Evolutionary conservation across 2,888 invertebrate genomes (phyloP).

Genomic region (Bruchidius siliquastri): DNA sequence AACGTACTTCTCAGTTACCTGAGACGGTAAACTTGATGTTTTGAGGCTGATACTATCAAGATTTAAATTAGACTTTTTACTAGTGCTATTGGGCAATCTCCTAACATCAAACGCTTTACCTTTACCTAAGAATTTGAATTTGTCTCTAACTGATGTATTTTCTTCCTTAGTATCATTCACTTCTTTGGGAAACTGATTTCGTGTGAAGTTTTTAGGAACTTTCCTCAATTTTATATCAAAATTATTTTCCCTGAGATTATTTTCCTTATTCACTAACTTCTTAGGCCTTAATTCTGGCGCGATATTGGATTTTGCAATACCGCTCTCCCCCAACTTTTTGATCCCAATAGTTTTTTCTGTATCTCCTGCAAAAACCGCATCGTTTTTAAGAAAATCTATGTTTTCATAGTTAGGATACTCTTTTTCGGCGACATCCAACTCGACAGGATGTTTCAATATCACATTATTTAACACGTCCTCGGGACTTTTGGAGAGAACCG

Average conservation of each 20-base stretch:
- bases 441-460: conserved; percentile 3
- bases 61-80: conserved; percentile 33
- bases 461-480: conserved; percentile 24
- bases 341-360: conserved; percentile 27
- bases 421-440: conserved; percentile 1
- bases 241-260: conserved; percentile 30
- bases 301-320: conserved; percentile 13
- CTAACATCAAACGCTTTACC: conserved; percentile 26
- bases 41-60: conserved; percentile 34
- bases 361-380: conserved; percentile 31
- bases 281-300: conserved; percentile 5
- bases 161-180: conserved; percentile 20
- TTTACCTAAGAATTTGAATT: conserved; percentile 24
- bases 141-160: conserved; percentile 9
- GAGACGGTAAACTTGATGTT: conserved; percentile 27
- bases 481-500: conserved; percentile 31
- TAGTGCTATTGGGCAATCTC: conserved; percentile 6
- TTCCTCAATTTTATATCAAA: conserved; percentile 35
- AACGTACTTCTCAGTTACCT: conserved; percentile 40
- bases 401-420: conserved; percentile 40
- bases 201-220: conserved; percentile 44
- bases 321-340: conserved; percentile 23
- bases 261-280: conserved; percentile 14
- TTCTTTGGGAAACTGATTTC: conserved; percentile 39
- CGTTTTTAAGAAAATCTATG: conserved; percentile 41